Evolutionary conservation across 2,888 invertebrate genomes (phyloP), one percentile per base, ranked within the genome.

Genomic region (Cacoxenus indagator): DNA sequence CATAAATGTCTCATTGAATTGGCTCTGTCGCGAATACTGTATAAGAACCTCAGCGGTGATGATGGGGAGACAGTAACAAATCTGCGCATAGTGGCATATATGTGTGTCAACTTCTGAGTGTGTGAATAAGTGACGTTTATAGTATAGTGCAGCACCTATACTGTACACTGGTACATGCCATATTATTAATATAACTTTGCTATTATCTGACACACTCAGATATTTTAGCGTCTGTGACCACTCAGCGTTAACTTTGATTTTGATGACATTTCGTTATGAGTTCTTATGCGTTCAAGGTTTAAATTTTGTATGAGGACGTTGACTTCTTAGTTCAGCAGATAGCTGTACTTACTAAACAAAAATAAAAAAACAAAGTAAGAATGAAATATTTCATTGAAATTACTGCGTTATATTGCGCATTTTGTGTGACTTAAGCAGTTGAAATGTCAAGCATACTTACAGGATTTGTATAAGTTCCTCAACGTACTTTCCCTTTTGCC

Each of bases 1-100:
- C 57, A 57, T 57, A 57, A 57, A 57, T 57, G 57, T 57, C 57
- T 29, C 57, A 57, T 57, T 57, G 31, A 57, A 57, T 27, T 57
- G 57, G 57, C 57, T 57, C 11, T 51, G 22, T 24, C 27, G 31
- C 4, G 29, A 57, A 31, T 17, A 22, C 8, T n/a, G 17, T 57
- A 29, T 29, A 57, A 51, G 24, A n/a, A 51, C 51, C 17, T 51
- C 22, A 19, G 8, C 51, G 17, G 19, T 22, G 57, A n/a, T 57
- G 31, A 57, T 29, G 27, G 31, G 5, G 31, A 19, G 4, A 11
- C n/a, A 43, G 11, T n/a, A 43, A n/a, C 45, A 43, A 19, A 9
- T 51, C 8, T 3, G 24, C 19, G 22, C 9, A 22, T 17, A 48
- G 8, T 9, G 8, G 48, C 22, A 17, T 48, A 48, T 48, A 48